phyloP scores from a whole-genome alignment of 2,888 invertebrate species.

The Ichneumoninae sp. region DNA sequence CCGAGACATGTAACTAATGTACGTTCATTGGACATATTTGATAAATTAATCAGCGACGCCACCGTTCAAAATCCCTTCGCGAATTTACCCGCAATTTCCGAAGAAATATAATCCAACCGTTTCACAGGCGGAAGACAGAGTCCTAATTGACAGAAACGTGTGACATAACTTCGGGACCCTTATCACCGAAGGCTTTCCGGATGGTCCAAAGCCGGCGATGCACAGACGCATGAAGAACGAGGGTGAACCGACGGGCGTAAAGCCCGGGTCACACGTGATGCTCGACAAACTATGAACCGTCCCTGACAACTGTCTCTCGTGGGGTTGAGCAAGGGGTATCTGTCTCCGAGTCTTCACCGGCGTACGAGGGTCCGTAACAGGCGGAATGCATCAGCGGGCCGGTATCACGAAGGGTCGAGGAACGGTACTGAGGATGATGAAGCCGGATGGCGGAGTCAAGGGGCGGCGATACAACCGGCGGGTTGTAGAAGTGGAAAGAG shows the following conservation, averaged over 20 bases:
- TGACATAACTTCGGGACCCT: not conserved
- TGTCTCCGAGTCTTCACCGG: constrained; percentile 22
- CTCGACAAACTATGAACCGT: constrained; percentile 17
- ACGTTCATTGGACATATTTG: not conserved
- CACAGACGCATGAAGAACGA: not conserved
- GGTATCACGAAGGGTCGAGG: constrained; percentile 46
- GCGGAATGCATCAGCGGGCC: constrained; percentile 38
- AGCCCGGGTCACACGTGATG: not conserved
- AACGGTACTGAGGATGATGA: constrained; percentile 55
- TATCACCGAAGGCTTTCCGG: not conserved
- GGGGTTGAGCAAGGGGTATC: constrained; percentile 8
- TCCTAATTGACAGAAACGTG: not conserved
- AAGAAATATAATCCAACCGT: not conserved
- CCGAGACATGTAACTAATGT: not conserved
- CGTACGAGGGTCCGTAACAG: constrained; percentile 48
- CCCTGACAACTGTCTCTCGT: constrained; percentile 3
- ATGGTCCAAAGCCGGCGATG: not conserved
- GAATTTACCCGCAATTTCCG: not conserved
- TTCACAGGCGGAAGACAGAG: not conserved
- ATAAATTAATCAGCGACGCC: not conserved
- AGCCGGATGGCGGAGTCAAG: constrained; percentile 38
- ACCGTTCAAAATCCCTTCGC: not conserved
- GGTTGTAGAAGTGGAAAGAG: constrained; percentile 47
- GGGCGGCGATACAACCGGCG: constrained; percentile 22
- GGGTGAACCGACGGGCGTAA: not conserved